These are phyloP conservation scores for Cancer borealis DNA, from an alignment of 2,888 invertebrate species.

Conservation along the genomic window DNA sequence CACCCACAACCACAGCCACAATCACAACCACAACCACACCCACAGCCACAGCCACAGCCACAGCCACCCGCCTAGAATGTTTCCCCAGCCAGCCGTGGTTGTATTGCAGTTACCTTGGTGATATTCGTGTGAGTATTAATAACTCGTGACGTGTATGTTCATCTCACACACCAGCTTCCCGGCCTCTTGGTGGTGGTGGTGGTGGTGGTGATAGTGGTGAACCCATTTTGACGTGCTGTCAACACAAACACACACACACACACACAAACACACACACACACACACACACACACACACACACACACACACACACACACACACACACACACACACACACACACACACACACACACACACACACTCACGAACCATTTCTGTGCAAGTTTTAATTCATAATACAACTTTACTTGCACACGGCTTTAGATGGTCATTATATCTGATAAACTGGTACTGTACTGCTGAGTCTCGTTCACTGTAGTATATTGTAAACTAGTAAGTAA, in stretches of 20 bases:
- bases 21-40: too few relatives aligned
- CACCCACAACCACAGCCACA: not conserved
- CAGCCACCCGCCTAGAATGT: not conserved
- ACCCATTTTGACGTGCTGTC: not conserved
- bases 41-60: not conserved
- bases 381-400: too few relatives aligned
- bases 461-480: too few relatives aligned
- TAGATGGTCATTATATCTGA: too few relatives aligned
- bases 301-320: not conserved
- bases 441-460: too few relatives aligned
- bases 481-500: too few relatives aligned
- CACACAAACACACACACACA: not conserved
- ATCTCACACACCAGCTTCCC: not conserved
- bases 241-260: not conserved
- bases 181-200: not conserved
- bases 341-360: not conserved
- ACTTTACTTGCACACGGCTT: too few relatives aligned
- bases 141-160: not conserved
- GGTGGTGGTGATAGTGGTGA: not conserved
- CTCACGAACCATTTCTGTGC: not conserved
- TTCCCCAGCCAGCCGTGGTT: not conserved
- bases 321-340: not conserved
- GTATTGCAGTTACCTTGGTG: not conserved
- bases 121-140: not conserved
- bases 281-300: not conserved